Base-by-base conservation (phyloP, 2,888 invertebrate genomes). In the Diloba caeruleocephala region DNA sequence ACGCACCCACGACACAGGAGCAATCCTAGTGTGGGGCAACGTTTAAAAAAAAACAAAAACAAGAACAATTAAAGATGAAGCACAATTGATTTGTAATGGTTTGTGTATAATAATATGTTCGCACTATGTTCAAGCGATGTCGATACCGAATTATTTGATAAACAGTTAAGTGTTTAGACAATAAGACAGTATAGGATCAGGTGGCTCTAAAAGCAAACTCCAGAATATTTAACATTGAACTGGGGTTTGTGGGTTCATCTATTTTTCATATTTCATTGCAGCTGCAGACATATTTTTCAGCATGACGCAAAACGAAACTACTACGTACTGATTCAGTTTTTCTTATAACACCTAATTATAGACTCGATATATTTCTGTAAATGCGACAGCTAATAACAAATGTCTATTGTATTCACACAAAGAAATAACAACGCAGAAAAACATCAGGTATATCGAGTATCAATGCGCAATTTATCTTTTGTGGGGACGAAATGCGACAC, bases 391-490 rank as follows among this genome's bases (percentile, higher is more conserved):
- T 81, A 82, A 87, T 86, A 80, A 81, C 76, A 79, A 83, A 84
- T 81, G 76, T 77, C 80, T 72, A 73, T 87, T 87, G 83, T 87
- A 59, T 74, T 52, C 70, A 55, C 79, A 81, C 74, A 78, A 71
- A 54, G 45, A 55, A 76, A 76, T 56, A 76, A 75, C 59, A 64
- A 58, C 38, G 60, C 34, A 81, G 82, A 88, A 90, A 89, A 89
- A 88, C 87, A 87, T 68, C 88, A 88, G 87, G 88, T 90, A 88
- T 88, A 91, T 88, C 88, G 79, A 70, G 79, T 91, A 84, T 90
- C 92, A 89, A 92, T 88, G 78, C 87, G 84, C 87, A 88, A 89
- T 91, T 82, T 88, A 88, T 84, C 88, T 85, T 86, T 91, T 90
- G 89, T 87, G 79, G 76, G 76, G 76, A 82, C 79, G 56, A 57